phyloP scores from a whole-genome alignment of 2,113 vertebrate species.

The Prionailurus viverrinus region DNA sequence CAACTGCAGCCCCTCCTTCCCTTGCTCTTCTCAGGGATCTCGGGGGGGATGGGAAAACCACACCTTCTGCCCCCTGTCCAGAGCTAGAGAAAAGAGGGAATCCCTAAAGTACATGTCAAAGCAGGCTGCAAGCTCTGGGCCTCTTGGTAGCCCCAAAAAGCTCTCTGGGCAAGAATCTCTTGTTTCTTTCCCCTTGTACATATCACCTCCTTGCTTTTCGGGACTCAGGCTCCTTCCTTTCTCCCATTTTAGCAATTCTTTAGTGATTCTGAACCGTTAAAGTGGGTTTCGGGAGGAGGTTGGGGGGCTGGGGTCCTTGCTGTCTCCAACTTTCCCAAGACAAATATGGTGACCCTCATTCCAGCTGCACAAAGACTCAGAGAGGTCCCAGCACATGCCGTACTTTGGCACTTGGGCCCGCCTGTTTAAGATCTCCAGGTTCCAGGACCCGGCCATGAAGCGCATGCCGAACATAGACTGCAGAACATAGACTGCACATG shows the following conservation, averaged over 20 bases:
- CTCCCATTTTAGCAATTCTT: conserved; percentile 5
- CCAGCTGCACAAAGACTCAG: conserved; percentile 92
- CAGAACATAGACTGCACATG: conserved; percentile 89
- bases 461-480: conserved; percentile 92
- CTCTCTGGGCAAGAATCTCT: neutral
- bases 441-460: conserved; percentile 88
- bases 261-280: neutral
- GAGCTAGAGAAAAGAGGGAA: neutral
- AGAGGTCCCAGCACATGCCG: conserved; percentile 93
- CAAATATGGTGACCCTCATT: neutral
- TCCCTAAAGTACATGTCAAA: neutral
- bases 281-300: neutral
- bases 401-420: conserved; percentile 90
- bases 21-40: neutral
- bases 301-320: no score
- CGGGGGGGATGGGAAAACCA: neutral
- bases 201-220: conserved; percentile 6
- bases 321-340: neutral
- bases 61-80: neutral
- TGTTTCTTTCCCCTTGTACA: neutral
- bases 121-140: neutral
- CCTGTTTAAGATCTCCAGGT: conserved; percentile 90
- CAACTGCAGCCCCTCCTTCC: neutral
- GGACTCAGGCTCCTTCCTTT: neutral
- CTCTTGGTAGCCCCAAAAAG: neutral